A percentile compares a stretch with the other conserved stretches of the same genome.
Conservation (phyloP, 1,140 invertebrate species). For the Trachymyrmex septentrionalis region DNA sequence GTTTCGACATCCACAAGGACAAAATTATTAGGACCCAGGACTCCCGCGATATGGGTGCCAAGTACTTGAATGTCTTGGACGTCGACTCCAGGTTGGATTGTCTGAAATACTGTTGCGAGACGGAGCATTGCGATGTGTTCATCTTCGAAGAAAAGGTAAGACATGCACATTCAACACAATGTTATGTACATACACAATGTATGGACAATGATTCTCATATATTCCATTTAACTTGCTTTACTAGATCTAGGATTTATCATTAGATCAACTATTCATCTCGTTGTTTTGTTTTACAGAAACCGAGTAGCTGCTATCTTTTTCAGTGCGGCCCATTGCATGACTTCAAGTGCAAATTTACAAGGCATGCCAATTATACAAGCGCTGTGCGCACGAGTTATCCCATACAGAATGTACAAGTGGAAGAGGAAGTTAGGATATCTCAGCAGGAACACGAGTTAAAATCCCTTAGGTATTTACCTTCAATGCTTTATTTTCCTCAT, state of each 20-base stretch:
- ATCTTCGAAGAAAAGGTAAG: conserved; percentile 96
- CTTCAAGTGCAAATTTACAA: conserved; percentile 97
- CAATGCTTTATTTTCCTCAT: not conserved
- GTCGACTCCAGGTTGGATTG: conserved; percentile 93
- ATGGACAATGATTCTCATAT: not conserved
- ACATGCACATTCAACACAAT: not conserved
- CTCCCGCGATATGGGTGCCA: conserved; percentile 94
- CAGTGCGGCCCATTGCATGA: conserved; percentile 95
- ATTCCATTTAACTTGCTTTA: too few relatives aligned
- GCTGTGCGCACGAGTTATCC: conserved; percentile 90
- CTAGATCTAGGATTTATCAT: too few relatives aligned
- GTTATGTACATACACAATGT: not conserved
- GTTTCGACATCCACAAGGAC: conserved; percentile 94
- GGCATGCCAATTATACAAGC: conserved; percentile 95
- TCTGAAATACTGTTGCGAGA: conserved; percentile 94
- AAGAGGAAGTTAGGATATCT: conserved; percentile 90
- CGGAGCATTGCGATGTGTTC: conserved; percentile 95
- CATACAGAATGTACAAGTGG: conserved; percentile 88
- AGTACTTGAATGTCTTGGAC: conserved; percentile 95
- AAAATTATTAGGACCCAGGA: conserved; percentile 97
- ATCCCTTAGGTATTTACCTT: conserved; percentile 89
- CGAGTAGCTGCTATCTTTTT: conserved; percentile 96
- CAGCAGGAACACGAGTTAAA: conserved; percentile 94
- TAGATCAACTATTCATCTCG: not conserved
- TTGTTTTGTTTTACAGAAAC: conserved; percentile 87